A percentile compares a stretch with the other conserved stretches of the same genome.
Evolutionary conservation across 1,140 invertebrate species (phyloP).

Genomic region (Diplogasteroides magnus): DNA sequence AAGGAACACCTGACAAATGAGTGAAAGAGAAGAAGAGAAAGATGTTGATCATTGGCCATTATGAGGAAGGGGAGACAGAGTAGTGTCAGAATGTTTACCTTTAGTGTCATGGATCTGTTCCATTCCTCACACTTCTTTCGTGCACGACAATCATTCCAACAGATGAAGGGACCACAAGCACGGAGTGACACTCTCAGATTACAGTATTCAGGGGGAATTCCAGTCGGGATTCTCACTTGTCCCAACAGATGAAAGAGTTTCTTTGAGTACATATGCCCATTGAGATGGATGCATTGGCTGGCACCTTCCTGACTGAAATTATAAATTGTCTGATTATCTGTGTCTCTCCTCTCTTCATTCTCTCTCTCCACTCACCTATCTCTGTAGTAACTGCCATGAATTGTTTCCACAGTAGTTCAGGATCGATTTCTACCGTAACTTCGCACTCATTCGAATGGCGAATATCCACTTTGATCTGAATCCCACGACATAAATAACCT

Average conservation of each 20-base stretch:
- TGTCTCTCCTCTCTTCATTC: no score
- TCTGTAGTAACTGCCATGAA: conserved; percentile 63
- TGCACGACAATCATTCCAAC: conserved; percentile 87
- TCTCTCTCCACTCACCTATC: no score
- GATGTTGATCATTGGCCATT: no score
- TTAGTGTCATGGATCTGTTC: conserved; percentile 76
- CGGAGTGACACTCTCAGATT: no score
- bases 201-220: no score
- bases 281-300: conserved; percentile 59
- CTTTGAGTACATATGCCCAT: conserved; percentile 82
- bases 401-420: conserved; percentile 73
- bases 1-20: no score
- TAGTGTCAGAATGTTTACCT: no score
- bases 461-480: conserved; percentile 72
- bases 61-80: no score
- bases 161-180: no score
- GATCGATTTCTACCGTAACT: conserved; percentile 76
- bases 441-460: conserved; percentile 18
- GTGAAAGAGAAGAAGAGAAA: no score
- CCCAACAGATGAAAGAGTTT: conserved; percentile 81
- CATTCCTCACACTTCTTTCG: conserved; percentile 72
- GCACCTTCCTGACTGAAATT: conserved; percentile 11
- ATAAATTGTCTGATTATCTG: no score
- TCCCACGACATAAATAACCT: conserved; percentile 37
- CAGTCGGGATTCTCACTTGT: conserved; percentile 58